Evolutionary conservation across 2,797 vertebrate species (phyloP), one percentile per base, ranked within the genome.

Genomic region (Tragopan temminckii): DNA sequence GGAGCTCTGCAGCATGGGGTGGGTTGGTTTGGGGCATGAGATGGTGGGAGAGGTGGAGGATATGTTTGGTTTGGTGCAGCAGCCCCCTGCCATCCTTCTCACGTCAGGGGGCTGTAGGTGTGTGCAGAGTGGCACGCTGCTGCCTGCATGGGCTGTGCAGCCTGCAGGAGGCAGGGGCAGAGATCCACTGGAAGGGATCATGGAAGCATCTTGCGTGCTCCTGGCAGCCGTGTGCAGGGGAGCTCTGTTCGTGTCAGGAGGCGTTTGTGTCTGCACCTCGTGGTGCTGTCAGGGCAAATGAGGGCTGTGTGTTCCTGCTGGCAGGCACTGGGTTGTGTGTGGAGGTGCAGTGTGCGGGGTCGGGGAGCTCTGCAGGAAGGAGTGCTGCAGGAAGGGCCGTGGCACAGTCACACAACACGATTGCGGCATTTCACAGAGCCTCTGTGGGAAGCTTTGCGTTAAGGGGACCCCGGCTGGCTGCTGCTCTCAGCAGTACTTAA

Each of bases 211-310:
- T 21, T 9, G 35, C 55, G 2, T 0, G 0, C 25, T 69, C 20
- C 2, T 1, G 0, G 3, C 11, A 1, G n/a, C 10, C 2, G 0
- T 2, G 0, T 1, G 42, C 7, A 0, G 2, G 24, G 79, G 21
- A 13, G 40, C 8, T 1, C 0, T 7, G 52, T 3, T 9, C 4
- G 6, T 1, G 33, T 8, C 57, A 10, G 45, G 45, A 59, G 46
- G 45, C 3, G 4, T 11, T 33, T 5, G 66, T 40, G 66, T 35
- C 50, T 2, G 14, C 10, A 13, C 19, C 33, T 29, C 0, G 9
- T 7, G 13, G 46, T 5, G 42, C 64, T 63, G 52, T 8, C 52
- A 5, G 92, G 61, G 29, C 50, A 7, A 1, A 2, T 8, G 7
- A 2, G 38, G 29, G 42, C 13, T 12, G 5, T 1, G 50, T 48